Base-by-base conservation (phyloP, 2,113 vertebrate species). In the Oryzias celebensis region DNA sequence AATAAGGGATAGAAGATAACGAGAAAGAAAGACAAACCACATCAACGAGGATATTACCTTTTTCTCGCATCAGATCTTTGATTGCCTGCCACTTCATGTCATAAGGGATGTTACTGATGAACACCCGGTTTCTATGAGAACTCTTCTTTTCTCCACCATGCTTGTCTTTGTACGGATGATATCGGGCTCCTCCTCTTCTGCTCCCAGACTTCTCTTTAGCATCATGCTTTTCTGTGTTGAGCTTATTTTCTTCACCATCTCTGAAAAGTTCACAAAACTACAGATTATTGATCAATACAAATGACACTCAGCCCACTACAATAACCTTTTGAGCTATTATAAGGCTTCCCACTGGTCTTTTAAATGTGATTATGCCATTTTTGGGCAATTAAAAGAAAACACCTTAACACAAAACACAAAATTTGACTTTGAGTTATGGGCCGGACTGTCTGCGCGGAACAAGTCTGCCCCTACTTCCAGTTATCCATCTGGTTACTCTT, bases 41-140 rank as follows among this genome's bases (percentile, higher is more conserved):
- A 61, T 65, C 58, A 47, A 28, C 26, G 61, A 57, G 62, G 68
- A 81, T 43, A 77, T 90, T 98, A 99, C 97, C 97, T 99, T 97
- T 98, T 82, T 99, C 97, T 85, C 97, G 94, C 97, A 99, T 99
- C 53, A 99, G 93, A 90, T 99, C 97, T 97, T 99, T 99, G 90
- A 99, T 99, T 65, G 96, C 95, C 93, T 99, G 97, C 97, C 97
- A 99, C 88, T 98, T 98, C 96, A 97, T 97, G 85, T 99, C 97
- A 90, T 98, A 99, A 0, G 97, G 97, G 80, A 99, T 98, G 85
- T 99, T 99, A 93, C 97, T 99, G 90, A 99, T 98, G 89, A 98
- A 99, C 80, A 99, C 97, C 62, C 96, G 87, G 77, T 96, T 97
- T 78, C 94, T 94, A 58, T 94, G 95, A 74, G 88, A 51, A 56